Base-by-base conservation (phyloP, 2,113 vertebrate species). In the Candoia aspera region DNA sequence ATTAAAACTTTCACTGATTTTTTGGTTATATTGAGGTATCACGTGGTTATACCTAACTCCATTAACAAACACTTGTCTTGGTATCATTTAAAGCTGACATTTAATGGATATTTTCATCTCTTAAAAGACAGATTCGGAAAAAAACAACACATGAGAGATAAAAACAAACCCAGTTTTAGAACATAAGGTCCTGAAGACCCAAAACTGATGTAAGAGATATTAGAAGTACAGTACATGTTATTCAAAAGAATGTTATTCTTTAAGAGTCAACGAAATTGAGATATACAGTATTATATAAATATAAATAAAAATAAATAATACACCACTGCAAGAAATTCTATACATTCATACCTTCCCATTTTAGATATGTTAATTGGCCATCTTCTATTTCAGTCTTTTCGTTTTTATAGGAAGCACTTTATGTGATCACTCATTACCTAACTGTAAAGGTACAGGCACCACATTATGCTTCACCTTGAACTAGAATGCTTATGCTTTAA, bases 21-120 rank as follows among this genome's bases (percentile, higher is more conserved):
- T 86, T 86, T 46, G 8, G 5, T 8, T 1, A 19, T 23, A 21
- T 26, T 2, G 0, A 94, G 73, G 86, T 73, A 94, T 94, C 19
- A 92, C 92, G 59, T 19, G 94, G 89, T 68, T 68, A 79, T 15
- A 59, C 37, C 90, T 91, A 86, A 92, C n/a, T 60, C 87, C 29
- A 84, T 84, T 93, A 89, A 87, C 53, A 93, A 92, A 55, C 17
- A 24, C 60, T 92, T 12, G 8, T 95, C 58, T n/a, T 24, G 0
- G 26, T 90, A 94, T 91, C 84, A 94, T 91, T 90, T 93, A 10
- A 68, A 90, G 92, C n/a, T 95, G 92, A 92, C 93, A 94, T 84
- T 94, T 92, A 95, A n/a, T 93, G 2, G 0, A 33, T 92, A 88
- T 64, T 37, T 86, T 92, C 93, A 90, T 58, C 57, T 17, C 58